phyloP scores from a whole-genome alignment of 2,797 vertebrate species.

The Crenuchus spilurus region DNA sequence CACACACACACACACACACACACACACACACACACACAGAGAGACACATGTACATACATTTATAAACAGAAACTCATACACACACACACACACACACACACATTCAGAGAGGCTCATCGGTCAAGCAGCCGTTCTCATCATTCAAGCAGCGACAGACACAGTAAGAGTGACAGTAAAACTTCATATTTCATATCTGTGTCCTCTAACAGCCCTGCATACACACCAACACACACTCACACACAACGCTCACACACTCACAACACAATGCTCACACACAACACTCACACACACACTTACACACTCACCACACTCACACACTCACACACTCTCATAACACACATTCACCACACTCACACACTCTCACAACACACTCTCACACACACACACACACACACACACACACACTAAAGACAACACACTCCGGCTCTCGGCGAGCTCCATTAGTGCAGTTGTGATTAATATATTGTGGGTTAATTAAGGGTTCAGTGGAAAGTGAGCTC shows the following conservation, averaged over 20 bases:
- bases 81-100: not conserved
- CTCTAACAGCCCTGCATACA: slow-evolving; percentile 2
- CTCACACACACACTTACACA: not conserved
- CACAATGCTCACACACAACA: not conserved
- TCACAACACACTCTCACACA: not conserved
- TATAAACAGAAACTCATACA: no score
- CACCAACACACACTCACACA: not conserved
- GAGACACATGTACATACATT: slow-evolving; percentile 9
- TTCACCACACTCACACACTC: not conserved
- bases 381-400: not conserved
- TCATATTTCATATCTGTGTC: slow-evolving; percentile 26
- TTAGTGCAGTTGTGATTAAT: slow-evolving; percentile 47
- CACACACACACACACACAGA: slow-evolving; percentile 7
- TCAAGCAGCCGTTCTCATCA: slow-evolving; percentile 10
- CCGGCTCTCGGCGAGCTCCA: slow-evolving; percentile 2
- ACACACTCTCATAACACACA: not conserved
- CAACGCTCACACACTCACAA: no score
- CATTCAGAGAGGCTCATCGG: not conserved
- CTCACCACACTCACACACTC: not conserved
- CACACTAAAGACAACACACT: slow-evolving; percentile 10
- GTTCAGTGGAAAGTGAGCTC: slow-evolving; percentile 29
- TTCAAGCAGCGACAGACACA: slow-evolving; percentile 28
- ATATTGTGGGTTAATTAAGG: slow-evolving; percentile 47
- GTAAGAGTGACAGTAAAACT: not conserved
- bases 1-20: slow-evolving; percentile 3